A percentile compares a stretch with the other conserved stretches of the same genome.
phyloP scores from a whole-genome alignment of 2,797 vertebrate species.

The Chelmon rostratus region DNA sequence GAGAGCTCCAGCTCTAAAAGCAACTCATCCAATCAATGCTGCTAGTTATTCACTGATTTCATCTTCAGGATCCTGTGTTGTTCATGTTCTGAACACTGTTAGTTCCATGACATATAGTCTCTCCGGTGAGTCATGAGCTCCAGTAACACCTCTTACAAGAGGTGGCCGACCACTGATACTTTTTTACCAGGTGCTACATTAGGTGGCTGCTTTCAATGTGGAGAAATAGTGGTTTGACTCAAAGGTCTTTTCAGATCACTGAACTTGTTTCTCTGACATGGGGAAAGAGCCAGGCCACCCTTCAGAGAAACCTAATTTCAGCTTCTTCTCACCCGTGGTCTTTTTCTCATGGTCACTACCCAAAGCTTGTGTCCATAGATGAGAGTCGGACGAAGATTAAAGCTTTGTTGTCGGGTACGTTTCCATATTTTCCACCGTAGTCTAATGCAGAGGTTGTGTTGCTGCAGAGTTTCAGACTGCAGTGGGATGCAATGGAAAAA shows the following conservation, averaged over 20 bases:
- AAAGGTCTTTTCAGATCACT: conserved; percentile 36
- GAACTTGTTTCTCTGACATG: conserved; percentile 9
- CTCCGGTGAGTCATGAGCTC: neutral
- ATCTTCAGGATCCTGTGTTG: conserved; percentile 1
- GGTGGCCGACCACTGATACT: neutral
- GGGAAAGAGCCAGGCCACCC: conserved; percentile 10
- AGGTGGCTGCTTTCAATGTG: conserved; percentile 2
- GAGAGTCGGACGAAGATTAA: conserved; percentile 10
- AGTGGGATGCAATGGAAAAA: conserved; percentile 34
- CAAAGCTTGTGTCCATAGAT: conserved; percentile 23
- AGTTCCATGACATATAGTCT: neutral
- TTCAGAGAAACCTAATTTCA: conserved; percentile 38
- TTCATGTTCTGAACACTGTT: neutral
- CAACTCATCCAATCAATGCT: neutral
- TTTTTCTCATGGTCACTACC: conserved; percentile 22
- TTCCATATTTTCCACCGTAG: conserved; percentile 12
- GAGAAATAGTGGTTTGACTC: conserved; percentile 23
- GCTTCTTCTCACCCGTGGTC: conserved; percentile 3
- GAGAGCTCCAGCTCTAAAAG: neutral
- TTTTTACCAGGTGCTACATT: conserved; percentile 10
- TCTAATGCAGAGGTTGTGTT: conserved; percentile 9
- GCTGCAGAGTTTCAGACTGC: conserved; percentile 22
- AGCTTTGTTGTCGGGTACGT: neutral
- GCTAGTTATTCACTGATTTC: neutral
- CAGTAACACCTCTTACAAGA: neutral